Evolutionary conservation across 2,888 invertebrate genomes (phyloP).

Genomic region (Meteorus cinctellus): DNA sequence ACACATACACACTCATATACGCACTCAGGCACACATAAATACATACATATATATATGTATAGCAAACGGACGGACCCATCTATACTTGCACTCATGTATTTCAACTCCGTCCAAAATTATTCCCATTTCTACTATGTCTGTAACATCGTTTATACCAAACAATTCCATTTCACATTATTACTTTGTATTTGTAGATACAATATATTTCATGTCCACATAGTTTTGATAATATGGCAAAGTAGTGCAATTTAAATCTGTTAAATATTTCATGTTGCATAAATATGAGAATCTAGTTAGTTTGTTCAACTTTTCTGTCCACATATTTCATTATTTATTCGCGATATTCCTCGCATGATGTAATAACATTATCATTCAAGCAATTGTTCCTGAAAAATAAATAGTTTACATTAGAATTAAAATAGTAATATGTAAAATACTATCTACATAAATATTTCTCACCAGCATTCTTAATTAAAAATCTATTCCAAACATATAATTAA

Average conservation of each 20-base stretch:
- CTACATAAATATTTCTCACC: too few species aligned
- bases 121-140: neutral
- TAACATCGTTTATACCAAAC: neutral
- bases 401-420: too few species aligned
- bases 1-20: constrained; percentile 48
- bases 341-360: neutral
- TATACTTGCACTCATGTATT: neutral
- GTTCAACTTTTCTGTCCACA: too few species aligned
- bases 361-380: neutral
- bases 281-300: neutral
- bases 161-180: neutral
- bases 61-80: neutral
- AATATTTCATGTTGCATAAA: neutral
- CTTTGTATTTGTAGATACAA: neutral
- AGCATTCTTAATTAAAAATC: too few species aligned
- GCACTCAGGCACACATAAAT: neutral
- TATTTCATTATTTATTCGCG: too few species aligned
- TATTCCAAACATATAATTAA: too few species aligned
- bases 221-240: constrained; percentile 2
- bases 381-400: too few species aligned
- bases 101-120: constrained; percentile 17
- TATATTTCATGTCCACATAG: neutral
- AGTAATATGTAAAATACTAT: too few species aligned
- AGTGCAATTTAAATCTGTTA: neutral
- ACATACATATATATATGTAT: neutral